Percentiles rank a stretch among this genome's conserved stretches.
These are phyloP conservation scores for Diabrotica virgifera DNA, from an alignment of 1,140 invertebrate genomes.

Conservation along the genomic window DNA sequence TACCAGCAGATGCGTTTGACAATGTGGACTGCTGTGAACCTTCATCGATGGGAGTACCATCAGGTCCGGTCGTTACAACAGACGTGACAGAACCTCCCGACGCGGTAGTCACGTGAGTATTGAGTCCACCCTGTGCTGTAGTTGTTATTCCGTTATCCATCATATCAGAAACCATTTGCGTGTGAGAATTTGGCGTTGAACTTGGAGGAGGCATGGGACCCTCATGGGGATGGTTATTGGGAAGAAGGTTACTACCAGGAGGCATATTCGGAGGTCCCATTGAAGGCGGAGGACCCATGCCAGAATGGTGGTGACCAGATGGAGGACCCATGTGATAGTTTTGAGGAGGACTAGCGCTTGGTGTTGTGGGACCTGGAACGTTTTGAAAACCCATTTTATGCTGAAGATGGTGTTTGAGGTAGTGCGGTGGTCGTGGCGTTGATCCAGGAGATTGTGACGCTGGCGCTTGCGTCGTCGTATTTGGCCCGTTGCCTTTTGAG, in stretches of 20 bases:
- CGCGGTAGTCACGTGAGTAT: conserved; percentile 41
- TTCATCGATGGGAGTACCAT: conserved; percentile 82
- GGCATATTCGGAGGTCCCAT: conserved; percentile 55
- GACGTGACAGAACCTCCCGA: conserved; percentile 69
- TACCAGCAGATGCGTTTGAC: conserved; percentile 85
- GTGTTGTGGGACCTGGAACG: conserved; percentile 54
- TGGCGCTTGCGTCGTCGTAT: conserved; percentile 36
- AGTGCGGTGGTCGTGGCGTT: conserved; percentile 54
- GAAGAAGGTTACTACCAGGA: conserved; percentile 45
- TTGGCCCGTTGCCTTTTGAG: conserved; percentile 35
- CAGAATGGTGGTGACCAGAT: conserved; percentile 50
- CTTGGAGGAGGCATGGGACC: conserved; percentile 60
- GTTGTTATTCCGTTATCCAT: conserved; percentile 60
- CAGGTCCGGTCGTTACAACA: conserved; percentile 81
- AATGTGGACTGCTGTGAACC: conserved; percentile 88
- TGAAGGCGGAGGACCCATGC: conserved; percentile 54
- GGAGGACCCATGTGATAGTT: conserved; percentile 58
- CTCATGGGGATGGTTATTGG: conserved; percentile 53
- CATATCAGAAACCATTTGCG: conserved; percentile 51
- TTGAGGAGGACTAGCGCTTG: conserved; percentile 55
- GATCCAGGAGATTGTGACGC: conserved; percentile 43
- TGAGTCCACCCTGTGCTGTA: conserved; percentile 51
- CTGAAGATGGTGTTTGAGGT: conserved; percentile 68
- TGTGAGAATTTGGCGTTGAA: conserved; percentile 59
- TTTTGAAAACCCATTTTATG: conserved; percentile 60